Evolutionary conservation across 2,797 vertebrate genomes (phyloP), one percentile per base, ranked within the genome.

Genomic region (Cygnus olor): DNA sequence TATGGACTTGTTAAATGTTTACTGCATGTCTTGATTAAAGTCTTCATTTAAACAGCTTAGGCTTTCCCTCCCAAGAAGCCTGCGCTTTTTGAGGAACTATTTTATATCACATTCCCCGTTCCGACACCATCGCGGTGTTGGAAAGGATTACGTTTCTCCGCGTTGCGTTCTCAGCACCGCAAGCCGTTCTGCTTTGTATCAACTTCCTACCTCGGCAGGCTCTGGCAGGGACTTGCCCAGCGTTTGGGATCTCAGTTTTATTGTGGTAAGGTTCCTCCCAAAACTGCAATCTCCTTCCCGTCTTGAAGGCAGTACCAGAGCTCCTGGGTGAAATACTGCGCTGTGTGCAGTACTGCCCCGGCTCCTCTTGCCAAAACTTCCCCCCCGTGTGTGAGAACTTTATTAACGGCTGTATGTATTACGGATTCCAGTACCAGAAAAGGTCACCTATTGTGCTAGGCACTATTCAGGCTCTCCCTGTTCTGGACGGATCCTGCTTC

Each of bases 361-460:
- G 17, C 68, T 85, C 51, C 45, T 63, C 60, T 74, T 0, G 22
- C 84, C 88, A 92, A 45, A 89, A 45, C 18, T 64, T 74, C 86
- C 93, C 94, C 76, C 88, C 93, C 0, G 6, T 64, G 84, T 95
- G 88, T 89, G 81, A 89, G 87, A 93, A 70, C 93, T 97, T 93
- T 89, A 92, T 96, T 94, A 93, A 89, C 1, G 0, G 95, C 53
- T 71, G 65, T 94, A 18, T 80, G 9, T 93, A 83, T 92, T 94
- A 68, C 10, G 21, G 90, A 91, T 90, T 95, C 76, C 54, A 92
- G 69, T 77, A 85, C 72, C 69, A 94, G 84, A 49, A 92, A 91
- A 95, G 93, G 94, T 96, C 88, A 89, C 34, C 69, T 78, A 44
- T 95, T 95, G 84, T 96, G 65, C 86, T 90, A 77, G 81, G 66